Evolutionary conservation across 2,113 vertebrate genomes (phyloP), one percentile per base, ranked within the genome.

Genomic region (Holacanthus passer): DNA sequence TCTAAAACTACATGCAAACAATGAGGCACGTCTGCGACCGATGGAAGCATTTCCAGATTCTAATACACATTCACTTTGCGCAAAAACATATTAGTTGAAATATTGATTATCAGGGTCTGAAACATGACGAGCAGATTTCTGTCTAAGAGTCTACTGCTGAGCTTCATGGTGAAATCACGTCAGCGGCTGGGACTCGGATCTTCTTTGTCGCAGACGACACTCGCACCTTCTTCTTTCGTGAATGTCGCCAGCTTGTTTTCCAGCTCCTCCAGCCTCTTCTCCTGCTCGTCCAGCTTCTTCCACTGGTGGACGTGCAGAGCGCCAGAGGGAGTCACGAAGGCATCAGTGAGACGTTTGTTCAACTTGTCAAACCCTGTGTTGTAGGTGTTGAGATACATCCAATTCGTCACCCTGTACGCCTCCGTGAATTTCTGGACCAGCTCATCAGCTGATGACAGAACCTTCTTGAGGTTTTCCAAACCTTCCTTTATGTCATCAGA

Each of bases 391-490:
- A 43, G 1, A 29, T 50, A 60, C 3, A 59, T 1, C 10, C 22
- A 6, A 0, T 39, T 53, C 11, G 0, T 6, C 31, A 67, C 2
- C n/a, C 1, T 1, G 0, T 45, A 4, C 6, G 0, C 0, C 5
- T 35, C 17, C 2, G 0, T 58, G 41, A 48, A 77, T 7, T 39
- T 47, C 1, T 0, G 5, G 3, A 60, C 2, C 10, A 29, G 0
- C 9, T 6, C 0, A 1, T 12, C 0, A 0, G 41, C 64, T 37
- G 53, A 20, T 14, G 0, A 1, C 22, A 77, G 8, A 37, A 37
- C 27, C 0, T 2, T 0, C 0, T 4, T 3, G 0, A 77, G 64
- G 29, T 78, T 78, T 3, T 62, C 8, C 55, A 70, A 19, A 52
- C 32, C 53, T 22, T 58, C 1, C 0, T 10, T 58, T 9, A 78